Evolutionary conservation across 2,797 vertebrate species (phyloP).

Genomic region (Micrastur ruficollis): DNA sequence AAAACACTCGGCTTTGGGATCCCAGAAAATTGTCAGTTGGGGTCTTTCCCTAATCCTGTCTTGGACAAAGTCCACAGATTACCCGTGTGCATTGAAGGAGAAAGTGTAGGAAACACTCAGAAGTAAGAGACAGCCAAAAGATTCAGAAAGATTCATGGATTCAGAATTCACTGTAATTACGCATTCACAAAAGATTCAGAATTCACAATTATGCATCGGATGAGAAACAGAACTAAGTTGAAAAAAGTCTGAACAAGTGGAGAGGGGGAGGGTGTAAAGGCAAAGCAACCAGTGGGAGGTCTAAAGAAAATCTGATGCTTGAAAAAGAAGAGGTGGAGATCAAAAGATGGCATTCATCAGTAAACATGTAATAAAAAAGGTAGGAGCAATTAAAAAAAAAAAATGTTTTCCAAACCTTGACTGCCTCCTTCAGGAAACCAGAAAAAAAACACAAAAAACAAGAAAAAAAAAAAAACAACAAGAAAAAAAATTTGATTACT

Average conservation of each 20-base stretch:
- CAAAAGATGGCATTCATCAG: conserved; percentile 59
- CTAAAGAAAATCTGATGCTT: conserved; percentile 9
- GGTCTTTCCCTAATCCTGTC: not conserved
- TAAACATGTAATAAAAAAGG: conserved; percentile 56
- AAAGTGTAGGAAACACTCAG: not conserved
- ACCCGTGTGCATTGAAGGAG: not conserved
- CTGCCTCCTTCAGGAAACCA: conserved; percentile 86
- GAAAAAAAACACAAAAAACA: conserved; percentile 70
- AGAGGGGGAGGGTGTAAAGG: conserved; percentile 23
- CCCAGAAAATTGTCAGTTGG: not conserved
- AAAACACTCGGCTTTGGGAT: not conserved
- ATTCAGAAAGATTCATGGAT: not conserved
- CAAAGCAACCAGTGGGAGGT: conserved; percentile 48
- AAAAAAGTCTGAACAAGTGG: conserved; percentile 50
- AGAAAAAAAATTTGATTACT: conserved; percentile 65
- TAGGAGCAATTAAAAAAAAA: conserved; percentile 54
- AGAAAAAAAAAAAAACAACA: conserved; percentile 58
- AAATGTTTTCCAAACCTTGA: conserved; percentile 89
- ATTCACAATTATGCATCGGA: conserved; percentile 16
- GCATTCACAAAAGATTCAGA: conserved; percentile 8
- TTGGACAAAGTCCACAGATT: not conserved
- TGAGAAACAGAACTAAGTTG: conserved; percentile 56
- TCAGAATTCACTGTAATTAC: not conserved
- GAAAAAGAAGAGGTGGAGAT: conserved; percentile 49
- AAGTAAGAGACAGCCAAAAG: conserved; percentile 44